Evolutionary conservation across 2,113 vertebrate species (phyloP).

Genomic region (Arenaria interpres): DNA sequence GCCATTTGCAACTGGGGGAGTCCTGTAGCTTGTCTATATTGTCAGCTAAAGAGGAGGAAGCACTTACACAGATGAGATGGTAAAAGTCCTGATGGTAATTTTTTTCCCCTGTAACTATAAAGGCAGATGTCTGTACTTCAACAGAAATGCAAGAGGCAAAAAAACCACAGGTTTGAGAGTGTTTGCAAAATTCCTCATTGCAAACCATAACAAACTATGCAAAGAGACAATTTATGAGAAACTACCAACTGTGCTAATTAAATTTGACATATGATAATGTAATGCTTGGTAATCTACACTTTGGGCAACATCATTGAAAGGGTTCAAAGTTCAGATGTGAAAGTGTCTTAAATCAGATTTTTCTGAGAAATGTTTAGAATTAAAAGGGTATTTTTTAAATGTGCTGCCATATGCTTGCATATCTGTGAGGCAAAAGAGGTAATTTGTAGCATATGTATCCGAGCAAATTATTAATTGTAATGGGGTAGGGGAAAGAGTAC

Average conservation of each 20-base stretch:
- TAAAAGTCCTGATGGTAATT: neutral
- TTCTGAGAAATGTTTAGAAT: neutral
- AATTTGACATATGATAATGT: neutral
- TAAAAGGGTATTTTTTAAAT: neutral
- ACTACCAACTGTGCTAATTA: neutral
- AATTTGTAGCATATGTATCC: neutral
- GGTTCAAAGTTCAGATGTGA: neutral
- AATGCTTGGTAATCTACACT: neutral
- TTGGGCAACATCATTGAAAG: neutral
- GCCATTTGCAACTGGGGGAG: neutral
- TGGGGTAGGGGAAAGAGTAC: neutral
- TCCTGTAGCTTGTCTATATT: neutral
- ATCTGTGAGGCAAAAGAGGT: neutral
- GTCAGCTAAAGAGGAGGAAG: neutral
- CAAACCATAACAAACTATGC: neutral
- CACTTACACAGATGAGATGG: neutral
- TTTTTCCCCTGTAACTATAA: neutral
- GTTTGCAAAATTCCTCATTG: neutral
- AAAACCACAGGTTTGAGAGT: fast-evolving
- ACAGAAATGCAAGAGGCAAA: neutral
- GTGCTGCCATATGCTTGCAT: neutral
- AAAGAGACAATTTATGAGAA: neutral
- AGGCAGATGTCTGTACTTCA: neutral
- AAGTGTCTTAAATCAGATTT: neutral
- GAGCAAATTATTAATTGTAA: neutral